phyloP scores from a whole-genome alignment of 2,797 vertebrate genomes.

The Sebastes matsubarae region DNA sequence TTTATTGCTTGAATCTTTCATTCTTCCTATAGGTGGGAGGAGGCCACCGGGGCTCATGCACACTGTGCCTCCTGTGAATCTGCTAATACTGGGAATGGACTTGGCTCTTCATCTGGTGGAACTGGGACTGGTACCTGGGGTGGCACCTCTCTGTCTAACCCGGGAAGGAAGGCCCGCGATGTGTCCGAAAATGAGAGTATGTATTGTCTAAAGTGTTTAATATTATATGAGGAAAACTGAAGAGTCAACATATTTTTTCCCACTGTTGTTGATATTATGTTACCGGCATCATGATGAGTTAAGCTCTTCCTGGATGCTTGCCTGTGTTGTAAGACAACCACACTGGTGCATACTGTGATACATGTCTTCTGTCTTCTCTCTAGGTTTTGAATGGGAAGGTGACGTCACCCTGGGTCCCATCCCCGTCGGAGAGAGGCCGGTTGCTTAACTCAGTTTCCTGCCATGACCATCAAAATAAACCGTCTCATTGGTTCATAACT shows the following conservation, averaged over 20 bases:
- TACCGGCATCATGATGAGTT: background rate
- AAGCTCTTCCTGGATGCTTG: background rate
- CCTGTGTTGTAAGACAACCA: background rate
- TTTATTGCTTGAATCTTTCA: background rate
- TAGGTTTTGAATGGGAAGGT: constrained; percentile 69
- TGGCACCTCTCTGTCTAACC: fast-evolving
- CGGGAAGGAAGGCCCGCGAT: constrained; percentile 34
- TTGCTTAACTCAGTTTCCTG: constrained; percentile 28
- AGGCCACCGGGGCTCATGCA: constrained; percentile 52
- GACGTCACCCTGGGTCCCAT: constrained; percentile 64
- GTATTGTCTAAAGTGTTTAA: background rate
- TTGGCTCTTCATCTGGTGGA: background rate
- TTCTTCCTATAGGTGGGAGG: constrained; percentile 64
- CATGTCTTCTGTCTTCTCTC: constrained; percentile 19
- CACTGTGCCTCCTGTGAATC: constrained; percentile 67
- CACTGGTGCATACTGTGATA: background rate
- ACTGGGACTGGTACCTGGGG: background rate
- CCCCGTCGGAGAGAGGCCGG: constrained; percentile 23
- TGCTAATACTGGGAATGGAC: fast-evolving
- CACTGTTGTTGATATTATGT: background rate
- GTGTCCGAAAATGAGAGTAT: constrained; percentile 24
- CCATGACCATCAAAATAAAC: constrained; percentile 57
- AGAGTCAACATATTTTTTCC: background rate
- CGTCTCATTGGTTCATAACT: constrained; percentile 41
- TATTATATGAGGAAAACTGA: background rate